phyloP scores from a whole-genome alignment of 2,888 invertebrate genomes.

The Leistus spinibarbis region DNA sequence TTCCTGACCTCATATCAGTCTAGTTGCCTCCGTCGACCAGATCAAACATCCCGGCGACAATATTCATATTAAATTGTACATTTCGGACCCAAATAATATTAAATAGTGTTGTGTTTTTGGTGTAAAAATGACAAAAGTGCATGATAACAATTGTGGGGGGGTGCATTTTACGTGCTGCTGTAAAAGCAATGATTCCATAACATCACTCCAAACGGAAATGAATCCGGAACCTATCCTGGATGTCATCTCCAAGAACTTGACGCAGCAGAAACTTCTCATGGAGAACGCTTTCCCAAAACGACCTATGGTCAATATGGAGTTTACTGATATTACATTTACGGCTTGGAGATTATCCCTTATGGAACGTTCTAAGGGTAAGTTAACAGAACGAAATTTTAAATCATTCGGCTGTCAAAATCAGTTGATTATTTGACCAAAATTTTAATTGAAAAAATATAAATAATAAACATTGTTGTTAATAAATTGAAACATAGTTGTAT shows the following conservation, averaged over 20 bases:
- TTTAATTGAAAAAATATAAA: not conserved
- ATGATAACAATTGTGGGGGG: slow-evolving; percentile 56
- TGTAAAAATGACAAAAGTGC: slow-evolving; percentile 56
- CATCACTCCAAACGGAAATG: not conserved
- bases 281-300: slow-evolving; percentile 59
- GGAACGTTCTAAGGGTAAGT: slow-evolving; percentile 25
- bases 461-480: too few species aligned
- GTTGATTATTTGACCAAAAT: too few species aligned
- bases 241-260: slow-evolving; percentile 8
- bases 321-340: slow-evolving; percentile 69
- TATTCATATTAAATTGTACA: too few species aligned
- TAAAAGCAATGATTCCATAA: not conserved
- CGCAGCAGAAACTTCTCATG: slow-evolving; percentile 19
- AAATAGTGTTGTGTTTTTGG: not conserved
- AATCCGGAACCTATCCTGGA: not conserved
- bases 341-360: slow-evolving; percentile 55
- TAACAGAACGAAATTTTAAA: too few species aligned
- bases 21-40: too few species aligned
- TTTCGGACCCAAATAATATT: too few species aligned
- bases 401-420: not conserved
- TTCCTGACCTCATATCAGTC: too few species aligned
- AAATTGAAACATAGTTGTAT: too few species aligned
- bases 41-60: too few species aligned
- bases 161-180: not conserved
- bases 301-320: slow-evolving; percentile 70